Percentiles rank a stretch among this genome's conserved stretches.
phyloP scores from a whole-genome alignment of 2,797 vertebrate species.

The Gymnocypris eckloni region DNA sequence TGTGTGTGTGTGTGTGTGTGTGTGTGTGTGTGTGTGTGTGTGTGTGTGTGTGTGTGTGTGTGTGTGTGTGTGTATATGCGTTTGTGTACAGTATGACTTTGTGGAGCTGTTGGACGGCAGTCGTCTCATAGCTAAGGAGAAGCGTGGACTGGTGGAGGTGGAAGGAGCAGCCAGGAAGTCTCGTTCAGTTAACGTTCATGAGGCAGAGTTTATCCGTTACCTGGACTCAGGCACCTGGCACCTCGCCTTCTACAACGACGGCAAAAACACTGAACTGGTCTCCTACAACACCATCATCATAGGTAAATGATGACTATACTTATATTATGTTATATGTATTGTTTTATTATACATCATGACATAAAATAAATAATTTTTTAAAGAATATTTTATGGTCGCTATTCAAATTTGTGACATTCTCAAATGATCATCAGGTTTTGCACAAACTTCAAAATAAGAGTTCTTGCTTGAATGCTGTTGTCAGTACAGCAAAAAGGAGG shows the following conservation, averaged over 20 bases:
- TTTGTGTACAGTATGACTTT: slow-evolving; percentile 88
- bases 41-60: not conserved
- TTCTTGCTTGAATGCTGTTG: not conserved
- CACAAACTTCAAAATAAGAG: not conserved
- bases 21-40: not conserved
- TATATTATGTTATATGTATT: not conserved
- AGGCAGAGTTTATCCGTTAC: slow-evolving; percentile 96
- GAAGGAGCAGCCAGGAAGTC: slow-evolving; percentile 77
- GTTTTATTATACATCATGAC: not conserved
- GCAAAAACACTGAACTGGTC: slow-evolving; percentile 91
- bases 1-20: too few relatives aligned
- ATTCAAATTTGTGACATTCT: not conserved
- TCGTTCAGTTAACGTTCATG: slow-evolving; percentile 89
- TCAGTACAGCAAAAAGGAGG: not conserved
- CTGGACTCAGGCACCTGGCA: slow-evolving; percentile 98
- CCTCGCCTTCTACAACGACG: slow-evolving; percentile 97
- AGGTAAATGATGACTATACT: slow-evolving; percentile 79
- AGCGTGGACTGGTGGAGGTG: slow-evolving; percentile 83
- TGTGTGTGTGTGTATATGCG: not conserved
- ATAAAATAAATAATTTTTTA: not conserved
- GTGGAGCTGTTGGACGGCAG: slow-evolving; percentile 96
- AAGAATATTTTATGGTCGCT: not conserved
- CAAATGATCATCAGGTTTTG: not conserved
- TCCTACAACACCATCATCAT: slow-evolving; percentile 94
- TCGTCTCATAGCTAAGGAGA: slow-evolving; percentile 92